These are phyloP conservation scores for Pelodiscus sinensis DNA, from an alignment of 2,113 vertebrate species.

Conservation along the genomic window DNA sequence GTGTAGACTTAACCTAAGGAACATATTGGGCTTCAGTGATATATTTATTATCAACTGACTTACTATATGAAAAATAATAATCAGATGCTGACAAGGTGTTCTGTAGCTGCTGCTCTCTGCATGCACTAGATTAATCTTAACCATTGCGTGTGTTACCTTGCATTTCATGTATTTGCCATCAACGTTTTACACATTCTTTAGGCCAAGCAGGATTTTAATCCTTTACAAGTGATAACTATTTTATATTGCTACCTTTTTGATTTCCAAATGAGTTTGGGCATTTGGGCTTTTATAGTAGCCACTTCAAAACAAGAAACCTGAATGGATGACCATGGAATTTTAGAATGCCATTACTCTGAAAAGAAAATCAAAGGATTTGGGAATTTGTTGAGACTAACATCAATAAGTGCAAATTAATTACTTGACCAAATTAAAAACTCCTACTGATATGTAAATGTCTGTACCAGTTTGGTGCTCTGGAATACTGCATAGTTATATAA, in stretches of 20 bases:
- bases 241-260: background rate
- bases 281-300: background rate
- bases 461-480: background rate
- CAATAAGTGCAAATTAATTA: background rate
- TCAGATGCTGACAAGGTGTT: background rate
- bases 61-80: background rate
- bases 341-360: background rate
- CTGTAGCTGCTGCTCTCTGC: background rate
- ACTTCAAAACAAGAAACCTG: background rate
- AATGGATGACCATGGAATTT: background rate
- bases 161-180: background rate
- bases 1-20: background rate
- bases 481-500: background rate
- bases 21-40: background rate
- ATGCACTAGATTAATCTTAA: background rate
- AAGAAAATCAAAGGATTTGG: rapidly evolving
- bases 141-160: background rate
- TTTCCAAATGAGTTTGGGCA: background rate
- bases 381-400: background rate
- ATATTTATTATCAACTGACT: background rate
- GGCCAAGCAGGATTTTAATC: background rate
- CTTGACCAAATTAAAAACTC: background rate
- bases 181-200: background rate
- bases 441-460: background rate
- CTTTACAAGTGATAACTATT: background rate